Conservation (phyloP, 2,888 invertebrate species). For the Stenichneumon culpator region DNA sequence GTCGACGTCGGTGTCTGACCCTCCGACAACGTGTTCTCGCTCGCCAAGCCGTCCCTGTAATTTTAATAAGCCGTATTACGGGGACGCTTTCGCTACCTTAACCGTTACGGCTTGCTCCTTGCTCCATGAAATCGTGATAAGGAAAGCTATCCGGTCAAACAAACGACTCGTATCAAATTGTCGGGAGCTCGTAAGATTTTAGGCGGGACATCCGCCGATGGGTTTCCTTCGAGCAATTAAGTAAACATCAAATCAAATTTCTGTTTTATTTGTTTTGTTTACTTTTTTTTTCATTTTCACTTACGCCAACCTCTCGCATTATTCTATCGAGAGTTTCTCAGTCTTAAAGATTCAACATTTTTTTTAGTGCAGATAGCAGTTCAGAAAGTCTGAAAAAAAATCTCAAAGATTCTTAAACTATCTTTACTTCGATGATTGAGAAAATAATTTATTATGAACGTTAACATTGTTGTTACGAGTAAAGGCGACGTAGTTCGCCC, state of each 20-base stretch:
- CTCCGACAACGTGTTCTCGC: constrained; percentile 57
- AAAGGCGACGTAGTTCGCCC: no score
- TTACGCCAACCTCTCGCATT: no score
- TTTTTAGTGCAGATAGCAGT: no score
- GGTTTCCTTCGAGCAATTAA: not conserved
- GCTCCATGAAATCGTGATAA: constrained; percentile 52
- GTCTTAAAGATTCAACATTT: no score
- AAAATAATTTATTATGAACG: no score
- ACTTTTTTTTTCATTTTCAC: no score
- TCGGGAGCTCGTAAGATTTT: constrained; percentile 23
- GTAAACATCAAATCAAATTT: not conserved
- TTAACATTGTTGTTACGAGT: no score
- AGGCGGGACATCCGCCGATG: not conserved
- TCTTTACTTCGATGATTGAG: no score
- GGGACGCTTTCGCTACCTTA: constrained; percentile 71
- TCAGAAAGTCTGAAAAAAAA: no score
- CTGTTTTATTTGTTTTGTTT: no score
- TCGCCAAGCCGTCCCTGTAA: constrained; percentile 77
- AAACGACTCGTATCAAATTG: constrained; percentile 49
- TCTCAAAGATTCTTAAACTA: no score
- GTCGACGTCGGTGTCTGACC: constrained; percentile 76
- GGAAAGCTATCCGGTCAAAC: constrained; percentile 37
- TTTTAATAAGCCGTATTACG: constrained; percentile 84
- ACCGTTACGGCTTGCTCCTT: constrained; percentile 73
- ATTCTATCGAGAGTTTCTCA: no score